phyloP scores from a whole-genome alignment of 2,888 invertebrate genomes.

The Drosophila ustulata region DNA sequence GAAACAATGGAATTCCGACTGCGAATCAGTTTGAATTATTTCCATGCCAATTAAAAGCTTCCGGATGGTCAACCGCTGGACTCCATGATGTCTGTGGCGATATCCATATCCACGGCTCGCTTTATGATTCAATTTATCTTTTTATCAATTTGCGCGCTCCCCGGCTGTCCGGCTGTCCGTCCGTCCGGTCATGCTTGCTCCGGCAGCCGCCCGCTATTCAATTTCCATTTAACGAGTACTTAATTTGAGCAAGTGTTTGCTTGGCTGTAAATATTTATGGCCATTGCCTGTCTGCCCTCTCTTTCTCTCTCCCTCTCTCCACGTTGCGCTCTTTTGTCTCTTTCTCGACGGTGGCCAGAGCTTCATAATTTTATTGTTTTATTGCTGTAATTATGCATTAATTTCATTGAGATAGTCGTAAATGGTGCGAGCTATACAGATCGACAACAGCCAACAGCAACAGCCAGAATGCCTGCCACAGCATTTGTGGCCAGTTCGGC shows the following conservation, averaged over 20 bases:
- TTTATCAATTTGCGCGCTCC: slow-evolving; percentile 66
- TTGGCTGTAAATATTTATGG: slow-evolving; percentile 79
- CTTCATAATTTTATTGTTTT: slow-evolving; percentile 76
- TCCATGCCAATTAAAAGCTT: slow-evolving; percentile 54
- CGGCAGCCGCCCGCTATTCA: slow-evolving; percentile 57
- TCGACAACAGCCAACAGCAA: slow-evolving; percentile 13
- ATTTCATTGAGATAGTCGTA: slow-evolving; percentile 75
- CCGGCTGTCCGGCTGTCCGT: slow-evolving; percentile 10
- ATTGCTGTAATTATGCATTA: slow-evolving; percentile 79
- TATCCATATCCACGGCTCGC: slow-evolving; percentile 4
- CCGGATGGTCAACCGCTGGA: slow-evolving; percentile 23
- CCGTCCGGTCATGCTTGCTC: slow-evolving; percentile 17
- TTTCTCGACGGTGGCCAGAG: slow-evolving; percentile 34
- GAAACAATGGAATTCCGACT: slow-evolving; percentile 9
- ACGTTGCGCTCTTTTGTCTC: slow-evolving; percentile 24
- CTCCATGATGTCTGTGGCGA: slow-evolving; percentile 18
- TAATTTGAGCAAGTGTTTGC: slow-evolving; percentile 79
- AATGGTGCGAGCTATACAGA: slow-evolving; percentile 47
- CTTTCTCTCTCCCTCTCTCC: slow-evolving; percentile 33
- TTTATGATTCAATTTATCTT: slow-evolving; percentile 67
- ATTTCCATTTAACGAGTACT: slow-evolving; percentile 79
- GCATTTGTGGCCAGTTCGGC: slow-evolving; percentile 31
- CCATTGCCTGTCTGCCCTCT: slow-evolving; percentile 39
- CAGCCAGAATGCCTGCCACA: slow-evolving; percentile 39
- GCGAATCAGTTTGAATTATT: slow-evolving; percentile 41